phyloP scores from a whole-genome alignment of 2,113 vertebrate genomes.

The Phainopepla nitens region DNA sequence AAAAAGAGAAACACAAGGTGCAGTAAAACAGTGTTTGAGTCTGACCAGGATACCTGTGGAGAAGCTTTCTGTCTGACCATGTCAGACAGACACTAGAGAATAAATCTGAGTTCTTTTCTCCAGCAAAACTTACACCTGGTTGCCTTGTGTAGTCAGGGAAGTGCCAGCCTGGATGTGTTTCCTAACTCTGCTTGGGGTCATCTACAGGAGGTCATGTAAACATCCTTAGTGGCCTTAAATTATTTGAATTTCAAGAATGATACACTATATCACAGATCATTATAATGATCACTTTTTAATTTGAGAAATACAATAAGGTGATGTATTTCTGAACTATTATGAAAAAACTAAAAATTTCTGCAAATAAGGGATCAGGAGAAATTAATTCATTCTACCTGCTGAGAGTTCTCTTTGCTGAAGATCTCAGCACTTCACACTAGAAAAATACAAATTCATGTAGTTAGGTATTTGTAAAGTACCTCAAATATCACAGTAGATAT shows the following conservation, averaged over 20 bases:
- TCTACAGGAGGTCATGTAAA: background rate
- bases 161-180: background rate
- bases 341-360: background rate
- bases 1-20: background rate
- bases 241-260: background rate
- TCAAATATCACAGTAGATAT: background rate
- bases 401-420: background rate
- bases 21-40: background rate
- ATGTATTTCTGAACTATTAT: background rate
- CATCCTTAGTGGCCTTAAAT: background rate
- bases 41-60: background rate
- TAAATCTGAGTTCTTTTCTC: background rate
- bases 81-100: background rate
- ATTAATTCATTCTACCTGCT: background rate
- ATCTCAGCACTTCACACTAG: background rate
- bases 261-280: background rate
- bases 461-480: background rate
- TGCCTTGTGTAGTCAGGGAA: background rate
- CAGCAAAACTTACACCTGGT: background rate
- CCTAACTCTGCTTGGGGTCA: accelerated
- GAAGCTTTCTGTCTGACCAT: background rate
- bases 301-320: background rate
- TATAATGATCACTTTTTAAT: background rate
- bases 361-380: background rate
- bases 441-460: background rate